Base-by-base conservation (phyloP, 2,797 vertebrate species). In the Leptatherina wallacei region DNA sequence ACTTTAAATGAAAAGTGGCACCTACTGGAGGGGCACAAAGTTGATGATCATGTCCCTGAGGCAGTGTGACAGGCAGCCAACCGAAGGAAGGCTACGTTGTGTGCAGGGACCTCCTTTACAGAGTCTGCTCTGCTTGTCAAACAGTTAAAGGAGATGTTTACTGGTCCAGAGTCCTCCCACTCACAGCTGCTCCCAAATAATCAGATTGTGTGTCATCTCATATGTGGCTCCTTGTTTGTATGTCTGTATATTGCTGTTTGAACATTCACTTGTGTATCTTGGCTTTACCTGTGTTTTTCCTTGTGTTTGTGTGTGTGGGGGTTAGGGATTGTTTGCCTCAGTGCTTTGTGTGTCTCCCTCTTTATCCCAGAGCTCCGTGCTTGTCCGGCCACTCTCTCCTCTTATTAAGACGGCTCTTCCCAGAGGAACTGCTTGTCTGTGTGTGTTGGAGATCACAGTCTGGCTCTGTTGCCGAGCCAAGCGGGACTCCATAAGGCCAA, bases 111-210 rank as follows among this genome's bases (percentile, higher is more conserved):
- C 38, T 77, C 61, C 61, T 76, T 73, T 59, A 64, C 80, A 71
- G 56, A 84, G 62, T 83, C 69, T 83, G 69, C 20, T 73, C 82
- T n/a, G 57, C 73, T 83, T 70, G 64, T 88, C 81, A 73, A 73
- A 75, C 70, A 68, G 75, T 65, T 73, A 77, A 80, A 87, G 57
- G 76, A 89, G 76, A 84, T 66, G 75, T 85, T 89, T 70, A 58
- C 71, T 78, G 72, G 82, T 83, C 85, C 81, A 85, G 75, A 81
- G 71, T 81, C 83, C 85, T 89, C 91, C 89, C 87, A 88, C 90
- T 82, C 89, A 73, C 89, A 92, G 85, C 86, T 91, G 92, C 88
- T 91, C 84, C 88, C 84, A 79, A 75, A 80, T 79, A 81, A 78
- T 75, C 64, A 66, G 71, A 54, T 61, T 69, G 75, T 33, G 54